phyloP scores from a whole-genome alignment of 2,113 vertebrate species.

The Serilophus lunatus region DNA sequence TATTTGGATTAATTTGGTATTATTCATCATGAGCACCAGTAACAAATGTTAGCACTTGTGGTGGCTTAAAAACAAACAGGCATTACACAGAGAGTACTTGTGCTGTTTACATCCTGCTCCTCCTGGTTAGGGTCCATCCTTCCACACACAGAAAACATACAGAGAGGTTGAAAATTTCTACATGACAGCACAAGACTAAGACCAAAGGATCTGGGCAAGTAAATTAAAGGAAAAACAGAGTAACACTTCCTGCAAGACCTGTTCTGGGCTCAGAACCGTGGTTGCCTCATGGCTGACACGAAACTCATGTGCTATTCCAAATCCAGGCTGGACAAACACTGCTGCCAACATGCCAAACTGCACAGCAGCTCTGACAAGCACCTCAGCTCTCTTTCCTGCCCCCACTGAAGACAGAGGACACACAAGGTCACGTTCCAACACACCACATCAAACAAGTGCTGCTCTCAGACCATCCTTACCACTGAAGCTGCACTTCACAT shows the following conservation, averaged over 20 bases:
- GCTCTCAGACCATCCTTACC: neutral
- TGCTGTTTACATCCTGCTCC: constrained; percentile 2
- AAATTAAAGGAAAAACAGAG: neutral
- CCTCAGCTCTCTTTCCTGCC: neutral
- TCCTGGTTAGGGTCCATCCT: neutral
- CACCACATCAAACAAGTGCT: neutral
- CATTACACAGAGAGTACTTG: neutral
- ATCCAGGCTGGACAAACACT: neutral
- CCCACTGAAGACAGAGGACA: neutral
- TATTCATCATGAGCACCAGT: neutral
- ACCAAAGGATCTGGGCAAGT: constrained; percentile 1
- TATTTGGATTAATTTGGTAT: neutral
- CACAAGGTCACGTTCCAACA: neutral
- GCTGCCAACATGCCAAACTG: neutral
- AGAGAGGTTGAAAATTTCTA: neutral
- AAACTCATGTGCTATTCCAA: neutral
- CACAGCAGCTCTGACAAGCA: neutral
- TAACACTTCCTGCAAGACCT: constrained; percentile 36
- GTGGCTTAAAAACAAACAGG: neutral
- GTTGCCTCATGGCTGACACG: neutral
- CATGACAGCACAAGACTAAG: neutral
- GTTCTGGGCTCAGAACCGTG: neutral
- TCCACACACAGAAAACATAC: neutral
- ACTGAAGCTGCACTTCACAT: neutral
- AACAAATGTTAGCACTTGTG: neutral